A percentile compares a stretch with the other conserved stretches of the same genome.
Conservation (phyloP, 2,888 invertebrate genomes). For the Kuschelorhynchus macadamiae region DNA sequence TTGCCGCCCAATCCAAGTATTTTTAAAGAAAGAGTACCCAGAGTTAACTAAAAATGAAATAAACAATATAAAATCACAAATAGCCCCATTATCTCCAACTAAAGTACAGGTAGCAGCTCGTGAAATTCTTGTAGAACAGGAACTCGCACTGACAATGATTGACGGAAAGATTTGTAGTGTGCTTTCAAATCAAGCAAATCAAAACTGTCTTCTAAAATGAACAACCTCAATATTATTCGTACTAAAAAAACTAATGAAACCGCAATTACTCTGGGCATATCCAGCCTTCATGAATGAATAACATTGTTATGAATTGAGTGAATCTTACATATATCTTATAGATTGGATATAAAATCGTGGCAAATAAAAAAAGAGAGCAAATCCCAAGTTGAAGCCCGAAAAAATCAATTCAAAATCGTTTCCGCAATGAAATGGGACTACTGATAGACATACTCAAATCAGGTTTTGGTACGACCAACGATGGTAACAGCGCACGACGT, state of each 20-base stretch:
- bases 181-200: slow-evolving; percentile 21
- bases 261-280: slow-evolving; percentile 28
- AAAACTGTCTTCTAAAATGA: slow-evolving; percentile 31
- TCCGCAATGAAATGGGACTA: slow-evolving; percentile 21
- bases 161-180: slow-evolving; percentile 2
- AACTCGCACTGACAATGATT: slow-evolving; percentile 20
- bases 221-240: slow-evolving; percentile 13
- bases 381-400: neutral
- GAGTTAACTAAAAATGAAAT: slow-evolving; percentile 24
- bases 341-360: slow-evolving; percentile 29
- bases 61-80: slow-evolving; percentile 25
- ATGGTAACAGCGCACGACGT: slow-evolving; percentile 20
- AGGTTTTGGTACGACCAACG: slow-evolving; percentile 21
- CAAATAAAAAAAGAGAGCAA: slow-evolving; percentile 13
- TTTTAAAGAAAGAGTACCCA: slow-evolving; percentile 13
- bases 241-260: slow-evolving; percentile 26
- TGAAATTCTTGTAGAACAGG: slow-evolving; percentile 19
- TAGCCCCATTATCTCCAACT: slow-evolving; percentile 19
- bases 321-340: slow-evolving; percentile 21
- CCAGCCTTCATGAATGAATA: slow-evolving; percentile 30
- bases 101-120: slow-evolving; percentile 7
- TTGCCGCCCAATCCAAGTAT: slow-evolving; percentile 1
- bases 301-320: slow-evolving; percentile 16
- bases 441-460: slow-evolving; percentile 17
- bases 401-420: slow-evolving; percentile 16